Conservation (phyloP, 2,888 invertebrate genomes). For the Parascotia fuliginaria region DNA sequence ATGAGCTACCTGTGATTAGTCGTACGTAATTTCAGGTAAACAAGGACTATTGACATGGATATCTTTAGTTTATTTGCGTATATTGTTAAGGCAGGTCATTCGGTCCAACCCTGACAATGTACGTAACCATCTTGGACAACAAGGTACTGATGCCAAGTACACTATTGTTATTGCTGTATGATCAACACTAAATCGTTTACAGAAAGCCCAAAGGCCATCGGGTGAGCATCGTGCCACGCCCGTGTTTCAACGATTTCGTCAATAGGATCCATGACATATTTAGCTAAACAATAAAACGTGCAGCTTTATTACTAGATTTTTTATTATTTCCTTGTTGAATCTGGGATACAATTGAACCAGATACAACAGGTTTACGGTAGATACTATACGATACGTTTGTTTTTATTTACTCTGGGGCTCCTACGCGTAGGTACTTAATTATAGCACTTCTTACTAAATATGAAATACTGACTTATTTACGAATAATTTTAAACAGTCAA, state of each 20-base stretch:
- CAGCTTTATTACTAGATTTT: constrained; percentile 7
- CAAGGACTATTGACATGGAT: no score
- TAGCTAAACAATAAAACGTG: constrained; percentile 9
- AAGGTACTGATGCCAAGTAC: constrained; percentile 51
- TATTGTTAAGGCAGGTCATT: constrained; percentile 47
- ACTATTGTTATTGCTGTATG: constrained; percentile 48
- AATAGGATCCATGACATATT: constrained; percentile 33
- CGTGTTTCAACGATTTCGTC: constrained; percentile 54
- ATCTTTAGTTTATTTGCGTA: no score
- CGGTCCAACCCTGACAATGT: constrained; percentile 29
- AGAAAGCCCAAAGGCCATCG: constrained; percentile 58
- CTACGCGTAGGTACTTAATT: no score
- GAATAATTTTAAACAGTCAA: neutral
- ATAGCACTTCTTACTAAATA: no score
- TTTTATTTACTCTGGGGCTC: constrained; percentile 37
- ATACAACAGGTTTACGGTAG: constrained; percentile 7
- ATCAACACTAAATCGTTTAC: constrained; percentile 64
- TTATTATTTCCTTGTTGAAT: neutral
- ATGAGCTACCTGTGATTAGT: no score
- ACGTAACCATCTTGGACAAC: constrained; percentile 16
- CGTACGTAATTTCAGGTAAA: no score
- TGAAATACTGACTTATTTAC: constrained; percentile 2
- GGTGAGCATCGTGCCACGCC: constrained; percentile 66
- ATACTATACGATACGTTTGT: constrained; percentile 18
- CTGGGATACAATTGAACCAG: neutral